Base-by-base conservation (phyloP, 1,140 invertebrate species). In the Stegodyphus dumicola region DNA sequence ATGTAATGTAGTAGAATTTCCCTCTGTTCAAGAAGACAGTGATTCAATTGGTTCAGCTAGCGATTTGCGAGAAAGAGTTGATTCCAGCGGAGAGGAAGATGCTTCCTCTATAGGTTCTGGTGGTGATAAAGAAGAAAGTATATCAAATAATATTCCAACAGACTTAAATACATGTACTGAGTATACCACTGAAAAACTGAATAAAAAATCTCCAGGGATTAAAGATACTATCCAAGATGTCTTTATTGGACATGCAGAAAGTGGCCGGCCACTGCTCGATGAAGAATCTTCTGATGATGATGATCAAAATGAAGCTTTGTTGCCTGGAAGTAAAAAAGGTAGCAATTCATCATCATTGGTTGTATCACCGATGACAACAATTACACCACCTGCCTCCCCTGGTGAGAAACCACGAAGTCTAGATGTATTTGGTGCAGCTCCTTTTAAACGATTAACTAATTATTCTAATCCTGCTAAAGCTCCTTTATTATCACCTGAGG, bases 1-100 rank as follows among this genome's bases (percentile, higher is more conserved):
- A n/a, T 9, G 17, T 69, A 73, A 53, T 73, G 64, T 48, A 66
- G 18, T 75, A 73, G 80, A 83, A 54, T 83, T 49, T 60, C 74
- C 70, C 17, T 33, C 60, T 70, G 75, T 77, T 56, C 73, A 80
- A 6, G 87, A 84, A 64, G 89, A 90, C 77, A 93, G 94, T 85
- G 94, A 95, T 88, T 95, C 94, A 0, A 95, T 95, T 73, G 94
- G 94, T 2, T 95, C 94, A 0, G 94, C 94, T 0, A 94, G 93
- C 88, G 94, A 95, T 90, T 90, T 95, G 10, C 92, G 93, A 73
- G 93, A 93, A 9, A 91, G 93, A 83, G 89, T 89, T 77, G 90
- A 88, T 56, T 87, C 87, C 17, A 86, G 85, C 54, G 88, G 85
- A 33, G 86, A 90, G 60, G 93, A 93, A 85, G 91, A 92, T 80